A percentile compares a stretch with the other conserved stretches of the same genome.
Conservation (phyloP, 2,888 invertebrate genomes). For the Cerastis rubricosa region DNA sequence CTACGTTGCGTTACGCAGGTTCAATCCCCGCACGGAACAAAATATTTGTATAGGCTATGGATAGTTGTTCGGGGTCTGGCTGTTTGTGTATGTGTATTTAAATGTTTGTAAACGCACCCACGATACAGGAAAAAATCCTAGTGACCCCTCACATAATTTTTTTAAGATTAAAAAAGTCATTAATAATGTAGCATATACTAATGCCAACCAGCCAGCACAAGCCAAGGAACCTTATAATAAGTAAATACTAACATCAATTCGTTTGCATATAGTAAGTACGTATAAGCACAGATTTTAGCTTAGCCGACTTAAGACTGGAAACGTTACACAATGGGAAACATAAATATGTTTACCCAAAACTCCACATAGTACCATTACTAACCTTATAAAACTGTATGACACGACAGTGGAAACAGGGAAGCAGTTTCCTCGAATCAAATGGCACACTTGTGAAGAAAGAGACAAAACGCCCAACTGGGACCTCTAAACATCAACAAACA, state of each 20-base stretch:
- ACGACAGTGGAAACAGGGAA: neutral
- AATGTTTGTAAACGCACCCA: neutral
- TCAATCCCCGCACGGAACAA: neutral
- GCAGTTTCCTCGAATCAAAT: conserved; percentile 4
- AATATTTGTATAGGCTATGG: neutral
- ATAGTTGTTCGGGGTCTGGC: neutral
- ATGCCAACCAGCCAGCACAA: neutral
- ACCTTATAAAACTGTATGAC: conserved; percentile 1
- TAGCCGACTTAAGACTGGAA: neutral
- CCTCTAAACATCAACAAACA: conserved; percentile 41
- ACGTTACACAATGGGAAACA: neutral
- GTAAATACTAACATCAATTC: neutral
- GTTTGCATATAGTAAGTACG: no score
- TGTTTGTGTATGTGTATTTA: neutral
- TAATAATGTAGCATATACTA: no score
- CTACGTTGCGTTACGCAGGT: neutral
- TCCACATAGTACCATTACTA: neutral
- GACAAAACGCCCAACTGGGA: conserved; percentile 41
- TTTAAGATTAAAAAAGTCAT: neutral
- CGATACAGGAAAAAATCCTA: neutral
- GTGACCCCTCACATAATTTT: neutral
- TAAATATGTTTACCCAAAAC: neutral
- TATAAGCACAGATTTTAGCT: neutral
- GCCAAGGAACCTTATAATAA: neutral
- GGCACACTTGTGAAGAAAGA: conserved; percentile 42